Percentiles rank a stretch among this genome's conserved stretches.
phyloP scores from a whole-genome alignment of 2,888 invertebrate genomes.

The Caenorhabditis sp. region DNA sequence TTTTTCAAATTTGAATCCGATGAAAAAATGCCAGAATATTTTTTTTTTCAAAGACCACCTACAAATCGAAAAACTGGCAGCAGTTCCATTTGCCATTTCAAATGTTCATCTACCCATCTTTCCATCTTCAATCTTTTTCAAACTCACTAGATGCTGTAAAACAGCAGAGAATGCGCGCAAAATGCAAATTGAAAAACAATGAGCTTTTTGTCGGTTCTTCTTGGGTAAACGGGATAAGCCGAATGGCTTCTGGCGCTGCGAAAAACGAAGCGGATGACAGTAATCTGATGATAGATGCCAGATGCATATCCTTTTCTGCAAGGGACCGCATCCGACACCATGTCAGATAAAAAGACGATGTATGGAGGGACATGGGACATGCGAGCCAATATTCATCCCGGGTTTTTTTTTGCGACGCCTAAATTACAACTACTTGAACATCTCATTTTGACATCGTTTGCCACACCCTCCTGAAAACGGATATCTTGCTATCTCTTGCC shows the following conservation, averaged over 20 bases:
- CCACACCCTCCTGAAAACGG: slow-evolving; percentile 14
- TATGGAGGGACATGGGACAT: slow-evolving; percentile 11
- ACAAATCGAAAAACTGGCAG: slow-evolving; percentile 31
- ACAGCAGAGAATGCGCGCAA: background rate
- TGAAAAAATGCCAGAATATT: background rate
- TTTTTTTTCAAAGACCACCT: background rate
- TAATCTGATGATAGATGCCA: slow-evolving; percentile 46
- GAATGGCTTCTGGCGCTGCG: too few species aligned
- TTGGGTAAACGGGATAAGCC: slow-evolving; percentile 9
- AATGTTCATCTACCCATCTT: background rate
- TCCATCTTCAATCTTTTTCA: slow-evolving; percentile 33
- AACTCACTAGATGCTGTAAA: slow-evolving; percentile 7
- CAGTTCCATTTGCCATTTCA: background rate
- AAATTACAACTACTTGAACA: slow-evolving; percentile 64
- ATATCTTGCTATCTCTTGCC: slow-evolving; percentile 31
- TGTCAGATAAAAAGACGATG: slow-evolving; percentile 19
- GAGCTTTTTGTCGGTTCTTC: slow-evolving; percentile 1
- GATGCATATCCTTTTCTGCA: background rate
- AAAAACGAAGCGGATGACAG: background rate
- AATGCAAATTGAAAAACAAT: slow-evolving; percentile 55
- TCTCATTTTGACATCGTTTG: slow-evolving; percentile 55
- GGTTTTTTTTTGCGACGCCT: slow-evolving; percentile 8
- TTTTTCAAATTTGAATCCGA: too few species aligned
- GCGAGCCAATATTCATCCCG: slow-evolving; percentile 21
- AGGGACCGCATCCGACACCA: slow-evolving; percentile 32